Base-by-base conservation (phyloP, 2,888 invertebrate species). In the Petrolisthes manimaculis region DNA sequence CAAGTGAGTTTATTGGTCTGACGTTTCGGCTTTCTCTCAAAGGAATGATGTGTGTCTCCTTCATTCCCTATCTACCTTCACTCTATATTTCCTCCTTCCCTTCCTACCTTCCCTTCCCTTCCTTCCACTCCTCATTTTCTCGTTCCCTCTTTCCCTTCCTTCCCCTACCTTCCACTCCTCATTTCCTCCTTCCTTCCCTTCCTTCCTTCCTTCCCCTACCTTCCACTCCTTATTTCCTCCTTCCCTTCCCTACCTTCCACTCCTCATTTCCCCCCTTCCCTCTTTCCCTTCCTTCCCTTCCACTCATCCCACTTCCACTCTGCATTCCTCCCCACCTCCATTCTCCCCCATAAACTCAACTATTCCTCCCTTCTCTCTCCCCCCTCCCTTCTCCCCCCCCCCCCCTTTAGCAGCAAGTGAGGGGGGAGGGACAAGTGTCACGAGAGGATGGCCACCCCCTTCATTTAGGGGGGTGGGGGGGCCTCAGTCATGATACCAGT, bases 401-500 rank as follows among this genome's bases (percentile, higher is more conserved):
- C n/a, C 71, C 71, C 71, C n/a, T n/a, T 18, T n/a, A 14, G 12
- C n/a, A 5, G n/a, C n/a, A 18, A 24, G 24, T 5, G 75, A 12
- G 18, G 75, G 54, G 9, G 71, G 24, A 37, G 55, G 84, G 84
- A 56, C 74, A 75, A 75, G 75, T 84, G 84, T 84, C 84, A 84
- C 84, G 84, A 84, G 75, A 4, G 21, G 55, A 54, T 37, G 75
- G 51, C 75, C 24, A 55, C 53, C 14, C 54, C 84, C 74, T 84
- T 75, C 74, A 75, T 67, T 84, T 24, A 53, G 24, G 75, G 14
- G 54, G 84, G n/a, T n/a, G n/a, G n/a, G n/a, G n/a, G n/a, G n/a
- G n/a, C 71, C 21, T 37, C 84, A 37, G 55, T 75, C 75, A 84
- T 84, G 84, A 84, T 84, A 84, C 84, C 84, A 37, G n/a, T 84